phyloP scores from a whole-genome alignment of 1,140 invertebrate genomes.

The roundworm (Caenorhabditis elegans) region WBcel235 BX284606.5:10085001-10085500 shows the following conservation, averaged over 20 bases:
- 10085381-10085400: constrained; percentile 81
- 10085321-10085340: constrained; percentile 81
- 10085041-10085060: too few species aligned
- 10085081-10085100: too few species aligned
- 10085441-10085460: constrained; percentile 86
- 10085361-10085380: constrained; percentile 91
- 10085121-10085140: too few species aligned
- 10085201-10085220: constrained; percentile 84
- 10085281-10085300: constrained; percentile 80
- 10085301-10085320: constrained; percentile 80
- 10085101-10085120: too few species aligned
- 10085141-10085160: background rate
- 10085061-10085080: too few species aligned
- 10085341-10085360: constrained; percentile 84
- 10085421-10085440: constrained; percentile 75
- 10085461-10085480: constrained; percentile 81
- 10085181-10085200: constrained; percentile 79
- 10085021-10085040: too few species aligned
- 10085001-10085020: too few species aligned
- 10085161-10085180: constrained; percentile 47
- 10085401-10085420: constrained; percentile 68
- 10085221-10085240: constrained; percentile 90
- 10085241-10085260: constrained; percentile 78
- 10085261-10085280: constrained; percentile 78
- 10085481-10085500: constrained; percentile 89